Conservation (phyloP, 2,113 vertebrate genomes). For the Aspidoscelis tigris region DNA sequence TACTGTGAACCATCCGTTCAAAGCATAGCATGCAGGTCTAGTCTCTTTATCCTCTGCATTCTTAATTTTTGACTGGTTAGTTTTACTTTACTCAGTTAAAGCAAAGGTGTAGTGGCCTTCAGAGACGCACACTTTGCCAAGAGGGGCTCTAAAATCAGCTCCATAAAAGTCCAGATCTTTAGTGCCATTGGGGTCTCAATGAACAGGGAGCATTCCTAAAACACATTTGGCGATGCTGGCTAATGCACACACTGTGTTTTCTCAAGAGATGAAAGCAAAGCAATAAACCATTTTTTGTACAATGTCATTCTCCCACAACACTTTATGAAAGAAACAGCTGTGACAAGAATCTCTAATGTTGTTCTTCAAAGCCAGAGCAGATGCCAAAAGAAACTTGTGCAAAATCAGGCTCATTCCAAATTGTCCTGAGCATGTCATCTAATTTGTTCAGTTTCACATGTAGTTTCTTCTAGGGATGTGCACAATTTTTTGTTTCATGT, state of each 20-base stretch:
- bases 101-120: constrained; percentile 58
- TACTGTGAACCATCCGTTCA: constrained; percentile 65
- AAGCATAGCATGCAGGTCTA: constrained; percentile 61
- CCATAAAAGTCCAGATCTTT: constrained; percentile 79
- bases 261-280: constrained; percentile 81
- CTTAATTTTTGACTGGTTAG: constrained; percentile 59
- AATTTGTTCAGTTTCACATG: constrained; percentile 90
- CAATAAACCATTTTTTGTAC: constrained; percentile 83
- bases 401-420: constrained; percentile 79
- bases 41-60: constrained; percentile 64
- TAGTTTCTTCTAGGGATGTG: constrained; percentile 64
- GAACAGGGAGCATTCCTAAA: constrained; percentile 79
- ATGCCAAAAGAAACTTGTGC: constrained; percentile 82
- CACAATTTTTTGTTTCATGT: no score
- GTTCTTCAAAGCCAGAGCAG: constrained; percentile 78
- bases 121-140: constrained; percentile 75
- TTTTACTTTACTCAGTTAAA: constrained; percentile 64
- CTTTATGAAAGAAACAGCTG: constrained; percentile 90
- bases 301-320: constrained; percentile 84
- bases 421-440: constrained; percentile 81
- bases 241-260: constrained; percentile 79
- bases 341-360: constrained; percentile 86
- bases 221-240: constrained; percentile 78
- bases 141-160: constrained; percentile 79
- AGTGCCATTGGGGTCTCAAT: constrained; percentile 78